phyloP scores from a whole-genome alignment of 2,888 invertebrate species.

The Parnassius apollo region DNA sequence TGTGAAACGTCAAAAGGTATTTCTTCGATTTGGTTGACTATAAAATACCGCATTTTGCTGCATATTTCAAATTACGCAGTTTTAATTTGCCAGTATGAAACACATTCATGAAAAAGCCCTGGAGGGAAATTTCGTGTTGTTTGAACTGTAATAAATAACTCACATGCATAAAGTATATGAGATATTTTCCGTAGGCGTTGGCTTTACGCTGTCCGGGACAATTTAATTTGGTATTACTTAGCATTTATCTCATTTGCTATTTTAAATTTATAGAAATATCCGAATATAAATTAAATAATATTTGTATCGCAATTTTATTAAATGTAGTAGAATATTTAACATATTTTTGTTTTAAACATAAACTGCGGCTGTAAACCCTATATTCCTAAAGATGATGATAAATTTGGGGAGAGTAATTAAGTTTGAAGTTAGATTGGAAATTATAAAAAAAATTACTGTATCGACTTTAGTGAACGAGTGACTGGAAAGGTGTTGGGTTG shows the following conservation, averaged over 20 bases:
- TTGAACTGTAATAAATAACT: constrained; percentile 36
- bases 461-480: too few species aligned
- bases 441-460: too few species aligned
- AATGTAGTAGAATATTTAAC: too few species aligned
- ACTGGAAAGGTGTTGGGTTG: too few species aligned
- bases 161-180: constrained; percentile 36
- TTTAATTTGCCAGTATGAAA: not conserved
- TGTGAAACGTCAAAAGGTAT: too few species aligned
- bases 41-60: too few species aligned
- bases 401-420: too few species aligned
- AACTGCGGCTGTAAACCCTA: not conserved
- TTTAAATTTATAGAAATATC: constrained; percentile 27
- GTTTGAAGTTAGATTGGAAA: too few species aligned
- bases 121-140: constrained; percentile 22
- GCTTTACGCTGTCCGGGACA: constrained; percentile 43
- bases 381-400: not conserved
- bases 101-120: constrained; percentile 25
- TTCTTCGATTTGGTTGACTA: too few species aligned
- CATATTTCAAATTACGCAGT: too few species aligned
- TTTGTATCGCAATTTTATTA: not conserved
- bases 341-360: too few species aligned
- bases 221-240: constrained; percentile 36
- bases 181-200: constrained; percentile 41
- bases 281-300: constrained; percentile 18
- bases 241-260: constrained; percentile 37